Conservation (phyloP, 1,140 invertebrate species). For the Papilio machaon region DNA sequence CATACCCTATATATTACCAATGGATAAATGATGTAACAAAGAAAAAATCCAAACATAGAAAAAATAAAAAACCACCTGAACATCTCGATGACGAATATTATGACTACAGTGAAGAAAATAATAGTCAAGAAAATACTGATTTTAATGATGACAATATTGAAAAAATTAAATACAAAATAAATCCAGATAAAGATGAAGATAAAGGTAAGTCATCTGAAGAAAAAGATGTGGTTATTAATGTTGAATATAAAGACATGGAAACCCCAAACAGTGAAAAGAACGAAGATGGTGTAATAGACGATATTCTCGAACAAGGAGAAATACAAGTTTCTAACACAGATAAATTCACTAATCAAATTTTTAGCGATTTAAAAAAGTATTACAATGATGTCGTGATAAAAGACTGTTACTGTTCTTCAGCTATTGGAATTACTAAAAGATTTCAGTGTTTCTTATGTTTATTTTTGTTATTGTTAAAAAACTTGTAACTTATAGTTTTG, state of each 20-base stretch:
- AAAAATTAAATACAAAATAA: conserved; percentile 8
- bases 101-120: conserved; percentile 21
- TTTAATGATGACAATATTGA: background rate
- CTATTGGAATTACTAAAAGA: background rate
- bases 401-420: conserved; percentile 37
- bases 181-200: background rate
- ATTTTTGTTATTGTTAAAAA: background rate
- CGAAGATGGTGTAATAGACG: conserved; percentile 7
- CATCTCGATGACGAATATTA: conserved; percentile 30
- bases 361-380: conserved; percentile 35
- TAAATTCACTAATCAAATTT: conserved; percentile 29
- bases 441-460: background rate
- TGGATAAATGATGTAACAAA: conserved; percentile 21
- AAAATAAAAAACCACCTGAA: conserved; percentile 11
- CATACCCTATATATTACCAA: conserved; percentile 7
- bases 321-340: conserved; percentile 28
- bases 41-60: conserved; percentile 30
- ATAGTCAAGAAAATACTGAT: background rate
- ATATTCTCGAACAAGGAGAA: conserved; percentile 11
- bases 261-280: background rate
- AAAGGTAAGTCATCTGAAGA: conserved; percentile 1
- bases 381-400: conserved; percentile 37
- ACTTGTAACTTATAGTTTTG: background rate
- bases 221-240: conserved; percentile 4
- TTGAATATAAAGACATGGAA: conserved; percentile 25